Conservation (phyloP, 2,113 vertebrate genomes). For the Motacilla alba region DNA sequence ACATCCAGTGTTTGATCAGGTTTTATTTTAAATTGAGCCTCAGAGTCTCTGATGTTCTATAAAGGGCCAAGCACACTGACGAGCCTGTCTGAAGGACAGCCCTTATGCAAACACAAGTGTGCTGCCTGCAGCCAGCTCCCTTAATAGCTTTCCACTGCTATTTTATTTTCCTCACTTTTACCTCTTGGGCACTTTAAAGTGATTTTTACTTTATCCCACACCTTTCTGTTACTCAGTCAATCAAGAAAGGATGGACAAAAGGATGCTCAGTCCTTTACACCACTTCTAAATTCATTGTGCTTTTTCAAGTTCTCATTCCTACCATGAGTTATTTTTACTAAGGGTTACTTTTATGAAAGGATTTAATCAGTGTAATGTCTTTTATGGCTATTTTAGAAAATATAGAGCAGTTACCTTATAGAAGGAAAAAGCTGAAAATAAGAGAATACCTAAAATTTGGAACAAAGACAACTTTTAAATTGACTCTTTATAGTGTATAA, state of each 20-base stretch:
- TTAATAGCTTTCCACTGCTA: conserved; percentile 3
- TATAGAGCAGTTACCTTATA: neutral
- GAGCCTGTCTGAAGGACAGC: conserved; percentile 40
- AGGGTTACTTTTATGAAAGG: neutral
- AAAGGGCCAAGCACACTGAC: neutral
- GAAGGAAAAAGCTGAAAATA: neutral
- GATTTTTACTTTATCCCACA: neutral
- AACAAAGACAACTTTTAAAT: conserved; percentile 14
- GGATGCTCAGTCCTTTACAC: neutral
- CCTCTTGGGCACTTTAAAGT: neutral
- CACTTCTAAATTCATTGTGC: neutral
- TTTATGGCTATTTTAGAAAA: neutral
- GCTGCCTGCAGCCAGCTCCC: conserved; percentile 14
- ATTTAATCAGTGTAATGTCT: neutral
- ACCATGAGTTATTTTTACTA: neutral
- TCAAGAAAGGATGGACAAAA: neutral
- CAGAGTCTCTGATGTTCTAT: conserved; percentile 29
- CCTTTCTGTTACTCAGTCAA: conserved; percentile 8
- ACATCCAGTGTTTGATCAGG: conserved; percentile 53
- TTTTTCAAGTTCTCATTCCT: neutral
- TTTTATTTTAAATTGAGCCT: conserved; percentile 61
- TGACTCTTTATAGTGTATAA: neutral
- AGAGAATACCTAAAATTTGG: neutral
- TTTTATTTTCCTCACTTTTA: conserved; percentile 34
- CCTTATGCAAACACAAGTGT: conserved; percentile 48